phyloP scores from a whole-genome alignment of 2,113 vertebrate genomes.

The Athene noctua region DNA sequence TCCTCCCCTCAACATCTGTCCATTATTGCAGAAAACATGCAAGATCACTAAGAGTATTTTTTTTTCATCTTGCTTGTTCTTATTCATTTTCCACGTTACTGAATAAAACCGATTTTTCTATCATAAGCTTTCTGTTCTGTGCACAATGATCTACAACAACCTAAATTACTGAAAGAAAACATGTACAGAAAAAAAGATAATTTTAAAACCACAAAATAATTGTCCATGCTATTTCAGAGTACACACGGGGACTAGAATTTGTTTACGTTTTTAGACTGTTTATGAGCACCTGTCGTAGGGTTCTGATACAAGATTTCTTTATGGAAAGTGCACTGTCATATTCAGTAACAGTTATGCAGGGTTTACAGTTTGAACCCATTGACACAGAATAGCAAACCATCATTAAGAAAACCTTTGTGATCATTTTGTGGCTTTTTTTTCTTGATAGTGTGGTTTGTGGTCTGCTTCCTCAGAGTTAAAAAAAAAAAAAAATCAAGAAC shows the following conservation, averaged over 20 bases:
- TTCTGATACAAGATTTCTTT: neutral
- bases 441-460: constrained; percentile 36
- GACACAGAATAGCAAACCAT: neutral
- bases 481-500: neutral
- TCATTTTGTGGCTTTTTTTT: constrained; percentile 9
- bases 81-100: neutral
- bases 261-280: neutral
- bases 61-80: neutral
- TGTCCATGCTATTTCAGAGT: neutral
- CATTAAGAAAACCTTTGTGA: neutral
- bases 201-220: neutral
- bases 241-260: neutral
- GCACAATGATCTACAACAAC: neutral
- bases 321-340: neutral
- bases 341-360: neutral
- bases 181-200: neutral
- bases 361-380: neutral
- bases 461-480: constrained; percentile 6
- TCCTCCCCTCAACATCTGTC: neutral
- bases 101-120: neutral
- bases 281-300: neutral
- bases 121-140: neutral
- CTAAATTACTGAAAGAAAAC: neutral
- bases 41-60: neutral
- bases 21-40: neutral